phyloP scores from a whole-genome alignment of 2,888 invertebrate species.

The Tenthredo livida region DNA sequence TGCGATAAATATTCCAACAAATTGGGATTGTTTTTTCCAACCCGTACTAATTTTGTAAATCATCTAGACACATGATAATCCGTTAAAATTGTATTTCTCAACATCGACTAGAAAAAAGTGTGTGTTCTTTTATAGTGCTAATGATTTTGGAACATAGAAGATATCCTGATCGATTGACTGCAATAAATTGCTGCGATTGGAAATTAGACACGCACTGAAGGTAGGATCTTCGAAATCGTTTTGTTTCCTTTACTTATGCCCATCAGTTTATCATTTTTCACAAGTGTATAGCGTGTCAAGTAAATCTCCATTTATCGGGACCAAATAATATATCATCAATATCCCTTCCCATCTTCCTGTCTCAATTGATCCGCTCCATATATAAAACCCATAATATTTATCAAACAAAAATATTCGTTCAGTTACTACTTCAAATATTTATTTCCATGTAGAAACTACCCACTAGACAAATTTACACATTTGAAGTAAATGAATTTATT shows the following conservation, averaged over 20 bases:
- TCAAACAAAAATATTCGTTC: neutral
- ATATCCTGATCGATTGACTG: neutral
- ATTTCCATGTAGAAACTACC: neutral
- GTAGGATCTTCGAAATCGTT: neutral
- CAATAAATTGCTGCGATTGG: neutral
- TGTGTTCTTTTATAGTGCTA: neutral
- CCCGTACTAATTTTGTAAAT: neutral
- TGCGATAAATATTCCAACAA: neutral
- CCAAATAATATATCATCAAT: neutral
- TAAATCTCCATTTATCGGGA: too few relatives aligned
- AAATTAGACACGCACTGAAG: neutral
- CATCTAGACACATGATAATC: neutral
- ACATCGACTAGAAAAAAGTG: neutral
- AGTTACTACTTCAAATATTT: neutral
- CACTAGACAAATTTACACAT: neutral
- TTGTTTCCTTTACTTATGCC: neutral
- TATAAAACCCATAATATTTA: neutral
- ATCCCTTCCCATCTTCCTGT: neutral
- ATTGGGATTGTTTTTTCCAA: neutral
- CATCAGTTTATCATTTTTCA: neutral
- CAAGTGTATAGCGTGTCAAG: neutral
- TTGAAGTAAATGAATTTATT: neutral
- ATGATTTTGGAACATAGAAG: neutral
- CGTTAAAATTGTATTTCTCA: neutral
- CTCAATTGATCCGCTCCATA: neutral